Conservation (phyloP, 1,140 invertebrate genomes). For the Plodia interpunctella region DNA sequence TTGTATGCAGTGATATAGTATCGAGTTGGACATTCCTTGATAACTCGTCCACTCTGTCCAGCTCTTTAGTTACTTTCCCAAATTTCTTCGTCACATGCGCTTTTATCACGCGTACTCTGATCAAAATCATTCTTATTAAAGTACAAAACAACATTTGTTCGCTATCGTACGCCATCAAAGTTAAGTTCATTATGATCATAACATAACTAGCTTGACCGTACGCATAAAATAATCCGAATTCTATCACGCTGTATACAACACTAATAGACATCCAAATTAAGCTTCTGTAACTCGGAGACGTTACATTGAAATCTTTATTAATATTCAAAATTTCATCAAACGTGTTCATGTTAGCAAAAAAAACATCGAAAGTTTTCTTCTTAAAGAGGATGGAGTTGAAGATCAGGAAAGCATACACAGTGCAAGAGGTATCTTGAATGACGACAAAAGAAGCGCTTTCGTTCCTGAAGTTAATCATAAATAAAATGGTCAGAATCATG, state of each 20-base stretch:
- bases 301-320: constrained; percentile 20
- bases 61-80: constrained; percentile 10
- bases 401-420: constrained; percentile 31
- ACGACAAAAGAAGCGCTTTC: constrained; percentile 18
- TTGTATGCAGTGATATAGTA: constrained; percentile 36
- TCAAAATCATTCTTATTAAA: constrained; percentile 24
- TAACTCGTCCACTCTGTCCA: constrained; percentile 30
- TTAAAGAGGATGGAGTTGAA: constrained; percentile 24
- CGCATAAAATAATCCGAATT: constrained; percentile 15
- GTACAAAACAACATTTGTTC: constrained; percentile 33
- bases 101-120: constrained; percentile 34
- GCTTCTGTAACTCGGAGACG: constrained; percentile 1
- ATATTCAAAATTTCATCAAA: constrained; percentile 38
- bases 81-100: constrained; percentile 36
- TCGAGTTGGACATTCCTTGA: constrained; percentile 32
- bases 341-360: constrained; percentile 28
- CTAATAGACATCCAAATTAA: constrained; percentile 15
- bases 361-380: constrained; percentile 24
- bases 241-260: constrained; percentile 22
- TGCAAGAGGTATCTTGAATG: constrained; percentile 18
- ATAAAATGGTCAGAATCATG: background rate
- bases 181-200: constrained; percentile 14
- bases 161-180: constrained; percentile 28
- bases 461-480: background rate
- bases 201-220: background rate